These are phyloP conservation scores for Leptinotarsa juncta DNA, from an alignment of 2,888 invertebrate genomes.

Conservation along the genomic window DNA sequence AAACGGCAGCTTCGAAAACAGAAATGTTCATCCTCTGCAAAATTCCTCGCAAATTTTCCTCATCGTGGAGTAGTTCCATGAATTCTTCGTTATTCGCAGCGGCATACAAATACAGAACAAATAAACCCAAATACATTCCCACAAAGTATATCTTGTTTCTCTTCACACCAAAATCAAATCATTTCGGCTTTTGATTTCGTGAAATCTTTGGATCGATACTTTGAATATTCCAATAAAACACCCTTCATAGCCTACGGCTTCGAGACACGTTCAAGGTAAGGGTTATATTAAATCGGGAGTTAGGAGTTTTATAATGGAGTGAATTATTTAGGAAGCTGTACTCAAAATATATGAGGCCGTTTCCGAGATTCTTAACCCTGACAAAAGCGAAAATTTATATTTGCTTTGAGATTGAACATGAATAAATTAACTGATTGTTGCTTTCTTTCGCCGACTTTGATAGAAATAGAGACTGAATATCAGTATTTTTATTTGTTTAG, in stretches of 20 bases:
- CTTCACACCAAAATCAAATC: slow-evolving; percentile 24
- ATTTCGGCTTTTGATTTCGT: slow-evolving; percentile 34
- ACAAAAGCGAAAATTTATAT: slow-evolving; percentile 15
- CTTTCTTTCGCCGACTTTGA: neutral
- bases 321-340: slow-evolving; percentile 61
- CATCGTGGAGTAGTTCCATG: neutral
- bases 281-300: slow-evolving; percentile 60
- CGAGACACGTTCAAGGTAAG: slow-evolving; percentile 55
- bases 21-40: neutral
- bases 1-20: too few species aligned
- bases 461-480: neutral
- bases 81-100: neutral
- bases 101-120: slow-evolving; percentile 5
- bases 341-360: slow-evolving; percentile 55
- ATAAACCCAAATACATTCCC: slow-evolving; percentile 1
- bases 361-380: slow-evolving; percentile 9
- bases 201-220: slow-evolving; percentile 25
- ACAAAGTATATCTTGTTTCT: neutral
- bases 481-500: neutral
- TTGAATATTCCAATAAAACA: slow-evolving; percentile 42
- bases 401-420: slow-evolving; percentile 9
- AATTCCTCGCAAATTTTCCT: neutral
- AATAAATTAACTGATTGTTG: slow-evolving; percentile 1
- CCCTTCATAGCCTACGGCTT: slow-evolving; percentile 50
- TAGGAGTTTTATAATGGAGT: slow-evolving; percentile 64